Evolutionary conservation across 2,888 invertebrate species (phyloP).

Genomic region (Ornithoptera alexandrae): DNA sequence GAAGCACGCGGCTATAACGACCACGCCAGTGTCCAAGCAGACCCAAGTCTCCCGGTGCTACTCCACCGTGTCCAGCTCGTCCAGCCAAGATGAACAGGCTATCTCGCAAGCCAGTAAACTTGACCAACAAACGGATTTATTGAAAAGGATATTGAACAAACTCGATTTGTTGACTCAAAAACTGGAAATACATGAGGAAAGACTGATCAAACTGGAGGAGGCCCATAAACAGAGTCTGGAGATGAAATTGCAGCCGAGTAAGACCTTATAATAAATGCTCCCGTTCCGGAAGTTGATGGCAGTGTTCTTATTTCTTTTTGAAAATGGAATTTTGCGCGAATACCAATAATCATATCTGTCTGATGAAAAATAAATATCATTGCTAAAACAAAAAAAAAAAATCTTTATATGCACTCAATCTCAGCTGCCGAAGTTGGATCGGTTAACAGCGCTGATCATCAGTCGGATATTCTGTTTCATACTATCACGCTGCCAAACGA

Average conservation of each 20-base stretch:
- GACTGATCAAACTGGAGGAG: constrained; percentile 38
- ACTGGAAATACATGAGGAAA: constrained; percentile 42
- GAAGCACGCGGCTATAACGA: constrained; percentile 33
- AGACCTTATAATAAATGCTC: neutral
- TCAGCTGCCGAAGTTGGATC: no score
- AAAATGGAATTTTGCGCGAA: no score
- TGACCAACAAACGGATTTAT: constrained; percentile 26
- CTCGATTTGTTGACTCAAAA: constrained; percentile 43
- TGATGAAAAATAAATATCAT: no score
- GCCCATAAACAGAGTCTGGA: neutral
- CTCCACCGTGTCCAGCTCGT: neutral
- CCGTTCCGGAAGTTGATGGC: no score
- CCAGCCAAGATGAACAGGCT: neutral
- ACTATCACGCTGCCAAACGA: no score
- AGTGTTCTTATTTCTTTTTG: no score
- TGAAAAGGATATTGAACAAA: constrained; percentile 43
- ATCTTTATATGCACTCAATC: no score
- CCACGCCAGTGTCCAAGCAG: neutral
- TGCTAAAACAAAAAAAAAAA: no score
- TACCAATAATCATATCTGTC: no score
- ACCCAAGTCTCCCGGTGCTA: neutral
- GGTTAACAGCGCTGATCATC: no score
- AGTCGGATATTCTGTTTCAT: no score
- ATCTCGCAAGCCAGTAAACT: neutral
- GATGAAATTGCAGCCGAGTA: neutral